phyloP scores from a whole-genome alignment of 2,113 vertebrate genomes.

The Sturnira hondurensis region DNA sequence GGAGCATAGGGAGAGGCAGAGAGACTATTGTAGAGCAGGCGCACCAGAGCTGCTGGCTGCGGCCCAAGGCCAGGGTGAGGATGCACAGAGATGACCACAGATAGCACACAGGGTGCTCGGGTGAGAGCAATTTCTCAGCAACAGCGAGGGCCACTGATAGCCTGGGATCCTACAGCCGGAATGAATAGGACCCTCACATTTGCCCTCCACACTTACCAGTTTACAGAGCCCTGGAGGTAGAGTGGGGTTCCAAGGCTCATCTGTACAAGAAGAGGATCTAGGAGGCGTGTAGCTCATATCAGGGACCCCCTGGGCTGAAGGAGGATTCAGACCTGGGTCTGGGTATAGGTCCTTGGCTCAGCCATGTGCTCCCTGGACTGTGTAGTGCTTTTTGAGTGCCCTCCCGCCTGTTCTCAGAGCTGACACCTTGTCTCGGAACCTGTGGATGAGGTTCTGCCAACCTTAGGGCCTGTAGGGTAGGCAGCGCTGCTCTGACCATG shows the following conservation, averaged over 20 bases:
- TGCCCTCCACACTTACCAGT: fast-evolving
- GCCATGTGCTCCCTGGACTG: neutral
- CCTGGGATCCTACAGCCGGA: neutral
- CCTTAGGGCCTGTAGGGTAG: fast-evolving
- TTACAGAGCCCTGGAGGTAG: neutral
- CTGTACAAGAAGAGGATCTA: fast-evolving
- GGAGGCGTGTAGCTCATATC: neutral
- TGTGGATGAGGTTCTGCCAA: neutral
- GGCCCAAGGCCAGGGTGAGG: neutral
- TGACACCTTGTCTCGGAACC: neutral
- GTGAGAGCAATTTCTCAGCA: neutral
- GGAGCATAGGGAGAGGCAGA: neutral
- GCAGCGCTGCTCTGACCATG: neutral
- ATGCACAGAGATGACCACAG: neutral
- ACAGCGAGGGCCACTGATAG: fast-evolving
- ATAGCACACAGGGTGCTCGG: neutral
- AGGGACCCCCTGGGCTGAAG: neutral
- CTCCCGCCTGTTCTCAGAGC: neutral
- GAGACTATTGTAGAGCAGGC: neutral
- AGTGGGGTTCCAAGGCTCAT: neutral
- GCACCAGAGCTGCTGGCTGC: fast-evolving
- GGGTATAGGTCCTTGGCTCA: neutral
- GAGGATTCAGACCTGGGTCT: neutral
- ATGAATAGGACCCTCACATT: fast-evolving
- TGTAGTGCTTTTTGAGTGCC: too few relatives aligned